Evolutionary conservation across 2,888 invertebrate species (phyloP).

Genomic region (Thumatha senex): DNA sequence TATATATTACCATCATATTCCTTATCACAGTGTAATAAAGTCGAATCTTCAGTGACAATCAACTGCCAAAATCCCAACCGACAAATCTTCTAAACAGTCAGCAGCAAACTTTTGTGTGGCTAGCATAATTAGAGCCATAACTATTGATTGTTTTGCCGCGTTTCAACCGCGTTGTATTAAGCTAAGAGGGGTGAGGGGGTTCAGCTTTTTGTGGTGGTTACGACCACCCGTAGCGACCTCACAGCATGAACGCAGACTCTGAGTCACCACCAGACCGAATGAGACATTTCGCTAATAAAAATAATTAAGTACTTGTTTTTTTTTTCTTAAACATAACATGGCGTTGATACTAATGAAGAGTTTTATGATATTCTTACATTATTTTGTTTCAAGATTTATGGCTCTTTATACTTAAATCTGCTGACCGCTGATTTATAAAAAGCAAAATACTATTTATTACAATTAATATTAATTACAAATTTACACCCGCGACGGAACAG

Average conservation of each 20-base stretch:
- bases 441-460: too few relatives aligned
- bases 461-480: too few relatives aligned
- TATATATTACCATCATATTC: conserved; percentile 1
- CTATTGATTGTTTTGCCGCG: conserved; percentile 31
- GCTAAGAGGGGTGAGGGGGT: conserved; percentile 27
- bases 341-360: conserved; percentile 7
- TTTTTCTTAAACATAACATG: conserved; percentile 24
- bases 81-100: conserved; percentile 51
- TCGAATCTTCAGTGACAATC: conserved; percentile 21
- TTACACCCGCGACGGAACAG: too few relatives aligned
- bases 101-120: conserved; percentile 50
- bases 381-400: background rate
- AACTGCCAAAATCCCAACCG: conserved; percentile 40
- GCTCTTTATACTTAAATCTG: too few relatives aligned
- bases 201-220: conserved; percentile 42
- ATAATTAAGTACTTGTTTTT: conserved; percentile 50
- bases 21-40: conserved; percentile 26
- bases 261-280: conserved; percentile 57
- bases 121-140: conserved; percentile 42
- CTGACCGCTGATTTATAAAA: too few relatives aligned
- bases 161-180: conserved; percentile 11
- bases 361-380: conserved; percentile 4
- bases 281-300: conserved; percentile 54
- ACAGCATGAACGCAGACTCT: conserved; percentile 45
- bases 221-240: conserved; percentile 69